Base-by-base conservation (phyloP, 2,888 invertebrate genomes). In the Apodemia duryi region DNA sequence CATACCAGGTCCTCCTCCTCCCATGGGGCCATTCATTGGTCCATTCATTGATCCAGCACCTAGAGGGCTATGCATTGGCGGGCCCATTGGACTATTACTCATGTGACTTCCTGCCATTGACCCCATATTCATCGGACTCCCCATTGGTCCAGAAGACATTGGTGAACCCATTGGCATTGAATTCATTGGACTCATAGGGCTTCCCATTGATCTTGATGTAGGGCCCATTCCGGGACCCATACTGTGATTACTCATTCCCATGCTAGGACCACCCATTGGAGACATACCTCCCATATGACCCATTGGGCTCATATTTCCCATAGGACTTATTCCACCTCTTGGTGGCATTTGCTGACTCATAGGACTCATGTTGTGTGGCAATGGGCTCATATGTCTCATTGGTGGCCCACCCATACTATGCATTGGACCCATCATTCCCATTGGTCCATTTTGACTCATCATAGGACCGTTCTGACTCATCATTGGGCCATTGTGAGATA, bases 101-200 rank as follows among this genome's bases (percentile, higher is more conserved):
- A 95, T 95, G 73, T 94, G 93, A 73, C 85, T 93, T 63, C 90
- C 91, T 65, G 89, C 86, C 93, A 95, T 94, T 49, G 94, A 93
- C 65, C 92, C 93, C 93, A 94, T 94, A 74, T 94, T 93, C 94
- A 96, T 94, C 6, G 96, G 95, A 75, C 96, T 95, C 69, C 96
- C 94, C 92, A 95, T 94, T 57, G 95, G 93, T 70, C 94, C 94
- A 51, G 94, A 93, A 69, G 92, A 94, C 94, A 95, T 95, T 29
- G 94, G 94, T 71, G 94, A 94, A n/a, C 94, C 94, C 94, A 94
- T 94, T 61, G 94, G 94, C 92, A 95, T 92, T 61, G 94, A 94
- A 80, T 95, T 95, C 95, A 95, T 95, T 21, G 95, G 95, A 68
- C 94, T 94, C 94, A 95, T 95, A n/a, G 95, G 95, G 75, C 95